phyloP scores from a whole-genome alignment of 2,888 invertebrate species.

The Oligia latruncula region DNA sequence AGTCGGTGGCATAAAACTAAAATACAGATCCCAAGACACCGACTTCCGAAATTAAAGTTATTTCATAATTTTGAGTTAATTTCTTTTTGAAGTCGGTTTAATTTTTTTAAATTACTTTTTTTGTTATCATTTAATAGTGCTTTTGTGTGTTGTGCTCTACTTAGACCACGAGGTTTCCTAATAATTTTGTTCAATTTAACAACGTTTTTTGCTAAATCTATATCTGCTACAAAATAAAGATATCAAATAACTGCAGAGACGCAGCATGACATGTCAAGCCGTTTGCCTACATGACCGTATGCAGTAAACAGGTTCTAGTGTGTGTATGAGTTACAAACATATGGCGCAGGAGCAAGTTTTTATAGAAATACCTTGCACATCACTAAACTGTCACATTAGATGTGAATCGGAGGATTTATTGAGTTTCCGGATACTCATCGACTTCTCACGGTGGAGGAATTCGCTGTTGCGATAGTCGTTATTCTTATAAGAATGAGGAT shows the following conservation, averaged over 20 bases:
- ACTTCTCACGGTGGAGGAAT: slow-evolving; percentile 14
- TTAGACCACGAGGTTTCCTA: neutral
- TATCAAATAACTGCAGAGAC: neutral
- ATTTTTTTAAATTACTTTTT: too few species aligned
- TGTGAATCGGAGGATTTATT: slow-evolving; percentile 53
- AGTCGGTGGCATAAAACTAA: too few species aligned
- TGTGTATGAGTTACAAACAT: slow-evolving; percentile 29
- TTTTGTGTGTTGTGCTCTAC: too few species aligned
- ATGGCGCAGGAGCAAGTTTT: slow-evolving; percentile 29
- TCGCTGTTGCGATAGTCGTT: neutral
- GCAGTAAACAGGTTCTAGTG: slow-evolving; percentile 43
- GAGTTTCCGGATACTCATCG: neutral
- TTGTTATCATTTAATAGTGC: too few species aligned
- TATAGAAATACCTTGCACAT: slow-evolving; percentile 29
- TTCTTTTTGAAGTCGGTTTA: too few species aligned
- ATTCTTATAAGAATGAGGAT: neutral
- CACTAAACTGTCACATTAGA: slow-evolving; percentile 46
- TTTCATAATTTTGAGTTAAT: too few species aligned
- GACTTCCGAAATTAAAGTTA: too few species aligned
- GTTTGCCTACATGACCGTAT: slow-evolving; percentile 49
- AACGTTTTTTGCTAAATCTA: too few species aligned
- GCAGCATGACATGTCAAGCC: neutral
- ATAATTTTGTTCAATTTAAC: neutral
- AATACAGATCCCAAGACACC: too few species aligned
- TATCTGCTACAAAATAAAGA: neutral